Conservation (phyloP, 2,113 vertebrate species). For the Caranx ignobilis region DNA sequence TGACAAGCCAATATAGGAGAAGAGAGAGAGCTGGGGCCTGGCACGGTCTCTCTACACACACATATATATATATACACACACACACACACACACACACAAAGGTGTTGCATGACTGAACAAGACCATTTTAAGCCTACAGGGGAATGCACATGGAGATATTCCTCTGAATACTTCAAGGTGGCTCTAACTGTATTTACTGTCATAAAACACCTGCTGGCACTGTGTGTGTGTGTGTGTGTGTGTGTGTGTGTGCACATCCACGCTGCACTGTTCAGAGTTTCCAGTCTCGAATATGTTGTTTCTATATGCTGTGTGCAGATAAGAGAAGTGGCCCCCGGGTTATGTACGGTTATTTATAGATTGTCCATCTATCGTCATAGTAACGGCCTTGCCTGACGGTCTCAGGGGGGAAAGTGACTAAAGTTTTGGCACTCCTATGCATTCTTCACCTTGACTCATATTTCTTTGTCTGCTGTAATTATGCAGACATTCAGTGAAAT, state of each 20-base stretch:
- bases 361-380: constrained; percentile 6
- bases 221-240: background rate
- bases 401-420: background rate
- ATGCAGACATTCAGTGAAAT: background rate
- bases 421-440: background rate
- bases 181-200: constrained; percentile 36
- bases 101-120: constrained; percentile 36
- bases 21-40: background rate
- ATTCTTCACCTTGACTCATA: background rate
- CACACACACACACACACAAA: constrained; percentile 18
- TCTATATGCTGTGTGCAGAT: constrained; percentile 13
- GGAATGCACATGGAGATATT: constrained; percentile 21
- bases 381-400: background rate
- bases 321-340: constrained; percentile 18
- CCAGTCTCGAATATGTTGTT: constrained; percentile 23
- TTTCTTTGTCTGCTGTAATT: background rate
- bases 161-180: constrained; percentile 14
- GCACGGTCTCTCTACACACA: constrained; percentile 8
- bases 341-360: constrained; percentile 24
- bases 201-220: constrained; percentile 49
- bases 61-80: constrained; percentile 3
- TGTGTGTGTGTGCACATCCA: constrained; percentile 1
- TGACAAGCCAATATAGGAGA: background rate
- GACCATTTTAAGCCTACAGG: background rate
- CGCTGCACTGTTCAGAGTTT: background rate